Evolutionary conservation across 2,888 invertebrate species (phyloP).

Genomic region (Rotaria socialis): DNA sequence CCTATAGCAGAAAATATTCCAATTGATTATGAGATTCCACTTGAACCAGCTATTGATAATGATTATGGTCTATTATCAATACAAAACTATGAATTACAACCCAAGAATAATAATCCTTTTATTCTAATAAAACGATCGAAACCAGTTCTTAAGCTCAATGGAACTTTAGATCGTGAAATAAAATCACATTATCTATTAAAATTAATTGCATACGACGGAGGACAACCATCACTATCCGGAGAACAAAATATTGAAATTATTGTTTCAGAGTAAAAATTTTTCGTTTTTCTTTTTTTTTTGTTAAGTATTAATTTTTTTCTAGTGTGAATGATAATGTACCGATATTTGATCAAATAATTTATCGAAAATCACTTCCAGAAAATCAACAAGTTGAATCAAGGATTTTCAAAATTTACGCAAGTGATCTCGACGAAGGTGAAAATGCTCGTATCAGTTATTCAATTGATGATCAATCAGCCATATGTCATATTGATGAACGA

Average conservation of each 20-base stretch:
- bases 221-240: neutral
- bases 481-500: constrained; percentile 33
- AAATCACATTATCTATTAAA: constrained; percentile 29
- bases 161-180: constrained; percentile 37
- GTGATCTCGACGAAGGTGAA: neutral
- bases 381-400: neutral
- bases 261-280: constrained; percentile 13
- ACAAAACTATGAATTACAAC: constrained; percentile 40
- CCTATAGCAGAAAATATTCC: constrained; percentile 42
- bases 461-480: constrained; percentile 23
- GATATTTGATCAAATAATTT: constrained; percentile 34
- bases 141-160: neutral
- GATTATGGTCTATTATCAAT: constrained; percentile 37
- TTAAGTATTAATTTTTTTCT: neutral
- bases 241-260: constrained; percentile 20
- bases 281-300: neutral
- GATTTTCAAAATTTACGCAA: neutral
- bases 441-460: constrained; percentile 37
- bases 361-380: constrained; percentile 38
- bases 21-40: constrained; percentile 40
- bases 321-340: constrained; percentile 42
- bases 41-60: constrained; percentile 42
- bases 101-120: neutral
- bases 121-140: neutral
- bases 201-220: constrained; percentile 39